These are phyloP conservation scores for Campoletis sonorensis DNA, from an alignment of 1,140 invertebrate genomes.

Conservation along the genomic window DNA sequence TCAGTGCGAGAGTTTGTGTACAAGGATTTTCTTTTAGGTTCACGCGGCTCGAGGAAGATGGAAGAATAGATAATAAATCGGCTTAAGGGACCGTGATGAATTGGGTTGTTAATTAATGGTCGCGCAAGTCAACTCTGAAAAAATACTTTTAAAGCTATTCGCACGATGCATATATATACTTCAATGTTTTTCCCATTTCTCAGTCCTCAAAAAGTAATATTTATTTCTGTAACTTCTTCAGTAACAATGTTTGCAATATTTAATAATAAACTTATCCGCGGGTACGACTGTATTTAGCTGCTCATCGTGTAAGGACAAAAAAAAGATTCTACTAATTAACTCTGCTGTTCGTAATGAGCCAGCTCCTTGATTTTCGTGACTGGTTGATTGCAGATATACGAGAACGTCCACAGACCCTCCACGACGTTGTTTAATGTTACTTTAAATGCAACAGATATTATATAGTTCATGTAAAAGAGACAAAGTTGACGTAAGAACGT, in stretches of 20 bases:
- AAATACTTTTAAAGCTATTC: too few species aligned
- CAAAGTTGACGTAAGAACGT: slow-evolving; percentile 7
- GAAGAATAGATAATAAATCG: not conserved
- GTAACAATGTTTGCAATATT: too few species aligned
- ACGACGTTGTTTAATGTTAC: not conserved
- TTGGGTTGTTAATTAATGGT: not conserved
- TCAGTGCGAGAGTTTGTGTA: not conserved
- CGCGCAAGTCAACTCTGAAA: too few species aligned
- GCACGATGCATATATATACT: too few species aligned
- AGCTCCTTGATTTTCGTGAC: not conserved
- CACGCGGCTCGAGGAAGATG: not conserved
- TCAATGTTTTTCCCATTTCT: too few species aligned
- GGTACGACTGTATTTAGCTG: not conserved
- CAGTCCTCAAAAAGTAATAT: too few species aligned
- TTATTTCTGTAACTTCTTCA: too few species aligned
- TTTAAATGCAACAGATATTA: not conserved
- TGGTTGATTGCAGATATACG: not conserved
- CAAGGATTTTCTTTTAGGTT: not conserved
- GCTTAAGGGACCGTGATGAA: slow-evolving; percentile 8
- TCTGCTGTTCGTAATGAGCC: not conserved
- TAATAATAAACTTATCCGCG: too few species aligned
- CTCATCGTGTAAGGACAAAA: not conserved
- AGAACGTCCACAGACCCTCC: not conserved
- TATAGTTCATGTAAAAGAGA: not conserved
- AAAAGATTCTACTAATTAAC: slow-evolving; percentile 16